Base-by-base conservation (phyloP, 2,888 invertebrate species). In the Eupithecia centaureata region DNA sequence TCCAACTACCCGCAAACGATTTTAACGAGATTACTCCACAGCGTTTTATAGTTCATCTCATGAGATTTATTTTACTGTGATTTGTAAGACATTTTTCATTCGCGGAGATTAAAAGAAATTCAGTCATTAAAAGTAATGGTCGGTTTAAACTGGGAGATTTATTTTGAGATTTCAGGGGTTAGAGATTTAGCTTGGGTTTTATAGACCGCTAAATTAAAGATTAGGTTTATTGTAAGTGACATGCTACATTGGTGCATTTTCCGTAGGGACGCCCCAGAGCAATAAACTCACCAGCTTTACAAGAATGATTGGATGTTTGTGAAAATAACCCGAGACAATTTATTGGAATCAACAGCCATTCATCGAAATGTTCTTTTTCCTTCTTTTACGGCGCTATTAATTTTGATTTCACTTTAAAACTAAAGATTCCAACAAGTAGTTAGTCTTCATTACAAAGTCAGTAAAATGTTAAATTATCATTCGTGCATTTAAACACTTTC, bases 21-120 rank as follows among this genome's bases (percentile, higher is more conserved):
- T 91, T 90, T 89, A 89, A 91, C 88, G 87, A 88, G 87, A 90
- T 91, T 88, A 87, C 86, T 79, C 82, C 67, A 81, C 79, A 84
- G 84, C 83, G 82, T 86, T 90, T 91, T 90, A 90, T 89, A 90
- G 91, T 88, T 88, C 86, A 89, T 91, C 88, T 86, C 83, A 77
- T 75, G 81, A 88, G 87, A 90, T 89, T 90, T 88, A 89, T 90
- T 87, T 85, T 83, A 83, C 84, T 82, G 84, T 87, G 85, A 87
- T 88, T 88, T 88, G 84, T 85, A 85, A 85, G 83, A 78, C 83
- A 87, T 87, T 88, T 88, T 81, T 89, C 86, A 85, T 86, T 80
- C 76, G 79, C 72, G 70, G 78, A 83, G 86, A 88, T 87, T 87
- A 86, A 87, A 88, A 85, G 86, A 86, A 88, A 87, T 85, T 84